Evolutionary conservation across 2,797 vertebrate genomes (phyloP).

Genomic region (Mormyrus proboscirostris): DNA sequence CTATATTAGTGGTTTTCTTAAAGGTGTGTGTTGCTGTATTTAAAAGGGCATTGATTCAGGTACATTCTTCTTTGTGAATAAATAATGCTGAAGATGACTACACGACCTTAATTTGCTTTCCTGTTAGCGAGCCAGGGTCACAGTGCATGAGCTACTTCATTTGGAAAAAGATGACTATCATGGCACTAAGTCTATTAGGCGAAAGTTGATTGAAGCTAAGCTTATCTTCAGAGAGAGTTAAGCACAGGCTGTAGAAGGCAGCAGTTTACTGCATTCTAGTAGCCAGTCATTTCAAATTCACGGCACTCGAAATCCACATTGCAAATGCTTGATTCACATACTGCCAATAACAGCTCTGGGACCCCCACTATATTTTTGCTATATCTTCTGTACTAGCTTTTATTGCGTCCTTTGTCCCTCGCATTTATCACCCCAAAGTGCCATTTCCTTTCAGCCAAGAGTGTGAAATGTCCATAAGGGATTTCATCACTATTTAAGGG

Average conservation of each 20-base stretch:
- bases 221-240: neutral
- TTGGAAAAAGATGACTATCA: neutral
- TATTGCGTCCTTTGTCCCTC: neutral
- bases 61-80: neutral
- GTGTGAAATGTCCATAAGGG: constrained; percentile 9
- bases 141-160: neutral
- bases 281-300: neutral
- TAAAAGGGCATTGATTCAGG: neutral
- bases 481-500: neutral
- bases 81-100: neutral
- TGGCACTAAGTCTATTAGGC: neutral
- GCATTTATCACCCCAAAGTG: neutral
- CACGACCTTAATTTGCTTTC: neutral
- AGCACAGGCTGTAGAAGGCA: neutral
- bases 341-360: neutral
- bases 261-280: neutral
- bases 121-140: neutral
- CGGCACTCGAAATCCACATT: neutral
- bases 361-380: neutral
- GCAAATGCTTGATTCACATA: neutral
- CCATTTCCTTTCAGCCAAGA: constrained; percentile 1
- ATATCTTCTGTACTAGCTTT: neutral
- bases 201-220: constrained; percentile 5
- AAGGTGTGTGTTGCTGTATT: neutral
- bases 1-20: neutral